These are phyloP conservation scores for Thelaira solivaga DNA, from an alignment of 2,888 invertebrate species.

Conservation along the genomic window DNA sequence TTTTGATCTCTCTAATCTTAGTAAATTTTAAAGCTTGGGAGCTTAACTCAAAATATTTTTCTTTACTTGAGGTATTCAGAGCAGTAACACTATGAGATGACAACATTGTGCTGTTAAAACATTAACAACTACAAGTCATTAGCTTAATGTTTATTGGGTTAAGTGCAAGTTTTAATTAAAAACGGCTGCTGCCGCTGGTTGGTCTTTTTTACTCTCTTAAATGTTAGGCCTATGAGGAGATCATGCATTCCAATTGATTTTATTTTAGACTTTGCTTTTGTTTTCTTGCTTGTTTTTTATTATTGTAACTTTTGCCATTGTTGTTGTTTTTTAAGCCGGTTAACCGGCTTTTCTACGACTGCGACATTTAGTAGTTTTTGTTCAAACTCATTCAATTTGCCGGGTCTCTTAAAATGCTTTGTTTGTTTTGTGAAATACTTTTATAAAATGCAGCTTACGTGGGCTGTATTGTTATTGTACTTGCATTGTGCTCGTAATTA, in stretches of 20 bases:
- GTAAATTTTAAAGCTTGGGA: too few relatives aligned
- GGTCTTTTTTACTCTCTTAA: background rate
- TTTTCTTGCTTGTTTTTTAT: slow-evolving; percentile 7
- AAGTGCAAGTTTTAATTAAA: too few relatives aligned
- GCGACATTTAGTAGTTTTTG: slow-evolving; percentile 23
- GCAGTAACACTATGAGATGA: too few relatives aligned
- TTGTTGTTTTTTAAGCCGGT: slow-evolving; percentile 26
- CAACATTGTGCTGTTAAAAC: too few relatives aligned
- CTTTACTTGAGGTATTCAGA: too few relatives aligned
- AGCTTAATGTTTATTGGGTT: too few relatives aligned
- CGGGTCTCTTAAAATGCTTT: slow-evolving; percentile 25
- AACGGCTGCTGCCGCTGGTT: background rate
- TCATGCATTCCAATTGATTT: slow-evolving; percentile 7
- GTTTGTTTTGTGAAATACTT: background rate
- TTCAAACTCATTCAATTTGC: slow-evolving; percentile 25
- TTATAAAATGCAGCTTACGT: slow-evolving; percentile 1
- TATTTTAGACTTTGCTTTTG: slow-evolving; percentile 12
- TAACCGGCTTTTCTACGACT: slow-evolving; percentile 56
- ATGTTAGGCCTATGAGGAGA: background rate
- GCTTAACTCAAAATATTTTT: too few relatives aligned
- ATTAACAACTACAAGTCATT: too few relatives aligned
- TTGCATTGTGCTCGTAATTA: too few relatives aligned
- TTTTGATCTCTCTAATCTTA: too few relatives aligned
- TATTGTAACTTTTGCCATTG: background rate
- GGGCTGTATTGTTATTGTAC: slow-evolving; percentile 17